phyloP scores from a whole-genome alignment of 2,888 invertebrate genomes.

The Unio pictorum region DNA sequence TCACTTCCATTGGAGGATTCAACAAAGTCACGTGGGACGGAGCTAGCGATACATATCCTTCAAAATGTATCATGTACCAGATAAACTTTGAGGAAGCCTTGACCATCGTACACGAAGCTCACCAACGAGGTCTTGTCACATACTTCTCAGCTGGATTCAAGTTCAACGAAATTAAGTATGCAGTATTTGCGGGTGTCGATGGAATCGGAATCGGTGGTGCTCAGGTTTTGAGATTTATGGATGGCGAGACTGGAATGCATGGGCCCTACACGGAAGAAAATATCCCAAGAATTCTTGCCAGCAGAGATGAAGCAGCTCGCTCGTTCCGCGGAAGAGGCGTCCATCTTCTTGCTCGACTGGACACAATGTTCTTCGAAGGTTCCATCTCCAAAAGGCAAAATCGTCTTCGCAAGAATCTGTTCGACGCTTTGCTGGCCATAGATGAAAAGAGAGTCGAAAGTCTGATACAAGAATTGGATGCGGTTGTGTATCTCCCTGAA shows the following conservation, averaged over 20 bases:
- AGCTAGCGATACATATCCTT: slow-evolving; percentile 21
- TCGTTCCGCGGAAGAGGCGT: slow-evolving; percentile 20
- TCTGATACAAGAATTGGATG: slow-evolving; percentile 9
- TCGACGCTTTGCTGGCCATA: slow-evolving; percentile 8
- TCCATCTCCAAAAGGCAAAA: slow-evolving; percentile 24
- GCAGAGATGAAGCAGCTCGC: slow-evolving; percentile 21
- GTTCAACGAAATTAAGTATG: slow-evolving; percentile 48
- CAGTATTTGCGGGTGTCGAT: slow-evolving; percentile 48
- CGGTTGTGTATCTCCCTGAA: slow-evolving; percentile 16
- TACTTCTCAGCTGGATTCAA: slow-evolving; percentile 51
- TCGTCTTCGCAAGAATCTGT: slow-evolving; percentile 13
- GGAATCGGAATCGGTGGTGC: slow-evolving; percentile 51
- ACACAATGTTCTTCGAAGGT: slow-evolving; percentile 33
- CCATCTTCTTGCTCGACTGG: slow-evolving; percentile 25
- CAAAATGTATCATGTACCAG: slow-evolving; percentile 35
- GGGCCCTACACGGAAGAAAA: slow-evolving; percentile 36
- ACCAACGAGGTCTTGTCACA: slow-evolving; percentile 27
- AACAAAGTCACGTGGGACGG: slow-evolving; percentile 39
- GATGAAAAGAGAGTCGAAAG: slow-evolving; percentile 8
- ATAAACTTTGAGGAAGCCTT: slow-evolving; percentile 27
- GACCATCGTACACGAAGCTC: slow-evolving; percentile 30
- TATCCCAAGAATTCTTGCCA: slow-evolving; percentile 22
- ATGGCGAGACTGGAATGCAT: slow-evolving; percentile 21
- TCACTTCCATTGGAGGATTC: slow-evolving; percentile 37
- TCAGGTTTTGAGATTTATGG: slow-evolving; percentile 38